Conservation (phyloP, 2,113 vertebrate species). For the Proteles cristata region DNA sequence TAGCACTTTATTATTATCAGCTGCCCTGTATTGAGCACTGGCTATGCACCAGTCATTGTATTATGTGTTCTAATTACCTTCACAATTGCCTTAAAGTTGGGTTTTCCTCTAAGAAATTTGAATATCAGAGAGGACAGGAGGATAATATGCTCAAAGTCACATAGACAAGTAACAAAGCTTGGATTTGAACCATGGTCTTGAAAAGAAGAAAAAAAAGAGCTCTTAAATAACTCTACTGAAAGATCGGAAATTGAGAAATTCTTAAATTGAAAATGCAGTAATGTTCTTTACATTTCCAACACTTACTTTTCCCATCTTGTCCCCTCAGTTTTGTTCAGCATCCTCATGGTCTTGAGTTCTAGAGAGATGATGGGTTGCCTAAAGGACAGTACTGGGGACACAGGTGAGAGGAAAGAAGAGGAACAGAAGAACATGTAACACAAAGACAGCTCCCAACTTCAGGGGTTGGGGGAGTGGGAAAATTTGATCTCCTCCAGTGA, state of each 20-base stretch:
- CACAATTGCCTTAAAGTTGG: not conserved
- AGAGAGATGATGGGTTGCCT: not conserved
- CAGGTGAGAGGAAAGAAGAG: not conserved
- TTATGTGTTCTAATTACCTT: not conserved
- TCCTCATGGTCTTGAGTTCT: not conserved
- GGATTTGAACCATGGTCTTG: not conserved
- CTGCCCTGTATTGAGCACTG: not conserved
- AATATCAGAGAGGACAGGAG: not conserved
- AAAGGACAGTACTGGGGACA: not conserved
- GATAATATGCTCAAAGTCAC: not conserved
- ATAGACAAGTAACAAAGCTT: not conserved
- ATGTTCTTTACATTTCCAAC: not conserved
- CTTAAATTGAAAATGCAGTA: not conserved
- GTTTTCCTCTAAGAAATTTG: not conserved
- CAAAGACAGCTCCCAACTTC: not conserved
- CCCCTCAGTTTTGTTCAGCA: not conserved
- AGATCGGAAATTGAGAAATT: not conserved
- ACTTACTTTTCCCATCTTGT: not conserved
- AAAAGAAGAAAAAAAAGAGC: not conserved
- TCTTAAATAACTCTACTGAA: not conserved
- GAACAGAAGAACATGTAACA: not conserved
- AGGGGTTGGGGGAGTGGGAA: not conserved
- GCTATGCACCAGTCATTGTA: not conserved
- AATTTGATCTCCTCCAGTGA: not conserved
- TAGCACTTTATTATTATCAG: not conserved